Conservation (phyloP, 2,888 invertebrate genomes). For the Caenorhabditis afra region DNA sequence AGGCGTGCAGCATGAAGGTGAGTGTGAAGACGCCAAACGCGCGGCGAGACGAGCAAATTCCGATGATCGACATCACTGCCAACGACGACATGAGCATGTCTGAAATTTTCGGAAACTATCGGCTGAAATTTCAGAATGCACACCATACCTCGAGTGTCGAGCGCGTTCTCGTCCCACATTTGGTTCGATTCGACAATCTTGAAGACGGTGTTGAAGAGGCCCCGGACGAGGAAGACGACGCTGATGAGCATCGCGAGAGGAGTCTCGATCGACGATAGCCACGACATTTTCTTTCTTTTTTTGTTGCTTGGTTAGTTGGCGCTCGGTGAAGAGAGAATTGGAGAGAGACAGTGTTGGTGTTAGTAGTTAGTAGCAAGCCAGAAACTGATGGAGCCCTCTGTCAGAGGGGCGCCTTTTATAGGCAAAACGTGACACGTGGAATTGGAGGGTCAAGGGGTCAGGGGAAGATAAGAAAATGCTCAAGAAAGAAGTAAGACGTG, state of each 20-base stretch:
- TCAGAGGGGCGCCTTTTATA: too few relatives aligned
- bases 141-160: constrained; percentile 33
- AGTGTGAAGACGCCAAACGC: constrained; percentile 46
- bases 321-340: not conserved
- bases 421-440: too few relatives aligned
- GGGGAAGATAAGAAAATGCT: too few relatives aligned
- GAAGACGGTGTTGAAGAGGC: constrained; percentile 21
- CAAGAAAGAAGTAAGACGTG: too few relatives aligned
- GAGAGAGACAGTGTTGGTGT: not conserved
- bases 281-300: too few relatives aligned
- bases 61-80: constrained; percentile 43
- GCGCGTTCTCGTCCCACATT: constrained; percentile 11
- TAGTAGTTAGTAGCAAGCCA: too few relatives aligned
- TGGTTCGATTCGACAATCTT: constrained; percentile 23
- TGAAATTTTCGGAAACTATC: constrained; percentile 8
- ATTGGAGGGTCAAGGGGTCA: too few relatives aligned
- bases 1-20: constrained; percentile 45
- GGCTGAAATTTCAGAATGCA: too few relatives aligned
- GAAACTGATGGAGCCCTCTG: too few relatives aligned
- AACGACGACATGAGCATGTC: constrained; percentile 38
- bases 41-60: constrained; percentile 37
- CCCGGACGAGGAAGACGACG: constrained; percentile 20
- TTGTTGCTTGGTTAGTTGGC: too few relatives aligned
- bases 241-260: constrained; percentile 32
- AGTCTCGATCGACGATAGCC: constrained; percentile 27